These are phyloP conservation scores for Eretmochelys imbricata DNA, from an alignment of 2,113 vertebrate genomes.

Conservation along the genomic window DNA sequence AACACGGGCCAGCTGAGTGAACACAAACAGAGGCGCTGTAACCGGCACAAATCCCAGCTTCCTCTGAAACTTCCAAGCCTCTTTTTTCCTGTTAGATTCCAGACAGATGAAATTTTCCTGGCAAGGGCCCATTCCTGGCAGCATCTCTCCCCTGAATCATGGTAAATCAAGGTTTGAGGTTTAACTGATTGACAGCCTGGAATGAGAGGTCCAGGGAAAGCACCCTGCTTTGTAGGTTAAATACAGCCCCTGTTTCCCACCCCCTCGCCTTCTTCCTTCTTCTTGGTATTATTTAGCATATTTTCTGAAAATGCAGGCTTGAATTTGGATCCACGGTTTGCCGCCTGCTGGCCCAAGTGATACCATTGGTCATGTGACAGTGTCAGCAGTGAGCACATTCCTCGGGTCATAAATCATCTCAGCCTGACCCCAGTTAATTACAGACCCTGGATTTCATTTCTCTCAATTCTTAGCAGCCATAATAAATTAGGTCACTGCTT, in stretches of 20 bases:
- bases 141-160: constrained; percentile 76
- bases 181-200: constrained; percentile 50
- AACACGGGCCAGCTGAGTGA: constrained; percentile 79
- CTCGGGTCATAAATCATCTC: constrained; percentile 74
- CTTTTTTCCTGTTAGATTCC: constrained; percentile 94
- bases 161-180: constrained; percentile 68
- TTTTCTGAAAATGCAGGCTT: constrained; percentile 4
- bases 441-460: constrained; percentile 70
- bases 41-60: constrained; percentile 89
- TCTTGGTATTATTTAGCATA: background rate
- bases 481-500: constrained; percentile 80
- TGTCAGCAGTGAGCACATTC: constrained; percentile 63
- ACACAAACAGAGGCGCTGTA: constrained; percentile 88
- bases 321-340: background rate
- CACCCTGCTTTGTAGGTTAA: constrained; percentile 27
- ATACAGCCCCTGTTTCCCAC: background rate
- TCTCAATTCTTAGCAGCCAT: constrained; percentile 66
- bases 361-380: constrained; percentile 46
- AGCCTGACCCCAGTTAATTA: constrained; percentile 69
- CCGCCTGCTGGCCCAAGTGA: constrained; percentile 12
- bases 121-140: constrained; percentile 77
- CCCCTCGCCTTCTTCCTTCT: background rate
- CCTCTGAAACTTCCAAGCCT: constrained; percentile 92
- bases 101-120: constrained; percentile 97
- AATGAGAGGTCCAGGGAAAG: constrained; percentile 18